phyloP scores from a whole-genome alignment of 2,797 vertebrate species.

The Hyperoplus lanceolatus region DNA sequence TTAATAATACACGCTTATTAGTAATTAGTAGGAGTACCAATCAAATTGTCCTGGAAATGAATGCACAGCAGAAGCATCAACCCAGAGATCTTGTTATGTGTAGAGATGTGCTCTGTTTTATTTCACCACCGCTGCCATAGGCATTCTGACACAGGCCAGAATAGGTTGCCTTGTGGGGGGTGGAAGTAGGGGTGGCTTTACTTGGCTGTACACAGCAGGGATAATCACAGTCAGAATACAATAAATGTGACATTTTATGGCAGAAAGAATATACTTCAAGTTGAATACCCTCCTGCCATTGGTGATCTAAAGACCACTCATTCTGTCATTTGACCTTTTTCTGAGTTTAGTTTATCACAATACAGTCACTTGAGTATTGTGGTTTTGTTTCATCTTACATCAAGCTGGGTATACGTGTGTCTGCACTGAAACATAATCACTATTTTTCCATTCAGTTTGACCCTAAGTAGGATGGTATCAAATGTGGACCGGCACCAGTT shows the following conservation, averaged over 20 bases:
- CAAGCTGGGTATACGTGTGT: neutral
- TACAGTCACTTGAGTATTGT: conserved; percentile 38
- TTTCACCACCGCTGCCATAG: conserved; percentile 18
- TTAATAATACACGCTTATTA: neutral
- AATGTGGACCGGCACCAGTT: neutral
- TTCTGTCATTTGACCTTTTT: conserved; percentile 74
- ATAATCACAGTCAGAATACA: conserved; percentile 41
- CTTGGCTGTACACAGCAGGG: conserved; percentile 43
- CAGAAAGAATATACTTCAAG: conserved; percentile 67
- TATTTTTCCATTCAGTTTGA: conserved; percentile 25
- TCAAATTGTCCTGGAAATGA: conserved; percentile 39
- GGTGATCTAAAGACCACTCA: conserved; percentile 63
- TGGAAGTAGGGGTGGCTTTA: conserved; percentile 27
- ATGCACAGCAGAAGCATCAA: conserved; percentile 8
- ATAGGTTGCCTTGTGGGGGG: conserved; percentile 29
- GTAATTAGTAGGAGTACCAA: conserved; percentile 4
- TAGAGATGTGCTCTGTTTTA: conserved; percentile 26
- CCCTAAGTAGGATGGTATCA: neutral
- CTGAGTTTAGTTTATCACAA: conserved; percentile 45
- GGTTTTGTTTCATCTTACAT: conserved; percentile 34
- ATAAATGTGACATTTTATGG: conserved; percentile 68
- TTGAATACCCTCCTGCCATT: conserved; percentile 47
- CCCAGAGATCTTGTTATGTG: neutral
- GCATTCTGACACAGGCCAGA: conserved; percentile 20
- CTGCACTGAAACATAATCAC: neutral